Base-by-base conservation (phyloP, 2,113 vertebrate species). In the Zeus faber region DNA sequence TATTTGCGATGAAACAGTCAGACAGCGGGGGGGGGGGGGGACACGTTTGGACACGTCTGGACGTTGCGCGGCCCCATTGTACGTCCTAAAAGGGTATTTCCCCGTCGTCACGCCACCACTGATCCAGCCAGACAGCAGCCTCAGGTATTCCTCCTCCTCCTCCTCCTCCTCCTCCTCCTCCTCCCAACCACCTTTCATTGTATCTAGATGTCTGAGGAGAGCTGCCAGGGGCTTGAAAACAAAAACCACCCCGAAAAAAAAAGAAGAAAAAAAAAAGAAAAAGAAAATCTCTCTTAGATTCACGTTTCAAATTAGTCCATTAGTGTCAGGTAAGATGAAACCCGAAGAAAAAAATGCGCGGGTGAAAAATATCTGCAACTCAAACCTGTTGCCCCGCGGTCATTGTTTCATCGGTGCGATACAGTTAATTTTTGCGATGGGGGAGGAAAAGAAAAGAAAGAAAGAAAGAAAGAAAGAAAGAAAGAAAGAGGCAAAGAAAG, bases 231-330 rank as follows among this genome's bases (percentile, higher is more conserved):
- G 45, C 26, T 44, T 65, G 70, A 84, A 75, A 77, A 44, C 33
- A 40, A 80, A 73, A 73, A 29, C 37, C n/a, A n/a, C n/a, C n/a
- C n/a, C n/a, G n/a, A n/a, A n/a, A n/a, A n/a, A n/a, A n/a, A n/a
- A n/a, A n/a, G n/a, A n/a, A n/a, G 70, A 84, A 75, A 77, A 44
- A 27, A 40, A 80, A 73, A 73, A 29, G 35, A n/a, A n/a, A n/a
- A n/a, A n/a, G n/a, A n/a, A n/a, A n/a, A n/a, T 21, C 66, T 74
- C 69, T 80, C 67, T 69, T 67, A 80, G 72, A 76, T 67, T 84
- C 76, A 49, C 20, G 41, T 85, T 88, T 83, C 83, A 81, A 68
- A 76, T 58, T n/a, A 71, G 52, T 62, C 59, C 47, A 65, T 51
- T 1, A 43, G 77, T 72, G 55, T 58, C 57, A 74, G 27, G 76